Evolutionary conservation across 92 coral and sea anemone species (phyloP).

Genomic region (Paramuricea clavata): DNA sequence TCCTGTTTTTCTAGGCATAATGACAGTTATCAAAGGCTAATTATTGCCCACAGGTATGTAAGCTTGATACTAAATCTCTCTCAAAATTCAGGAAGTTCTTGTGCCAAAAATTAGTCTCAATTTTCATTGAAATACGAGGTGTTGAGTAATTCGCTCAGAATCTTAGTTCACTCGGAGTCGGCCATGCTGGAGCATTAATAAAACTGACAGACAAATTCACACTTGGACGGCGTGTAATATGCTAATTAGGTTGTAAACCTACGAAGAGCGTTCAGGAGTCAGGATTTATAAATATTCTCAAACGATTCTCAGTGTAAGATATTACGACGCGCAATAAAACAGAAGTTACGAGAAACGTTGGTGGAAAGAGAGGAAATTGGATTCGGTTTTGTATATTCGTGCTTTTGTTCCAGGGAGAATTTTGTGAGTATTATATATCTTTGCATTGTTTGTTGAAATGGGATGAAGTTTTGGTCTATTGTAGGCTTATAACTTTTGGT

Average conservation of each 20-base stretch:
- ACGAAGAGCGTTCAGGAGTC: neutral
- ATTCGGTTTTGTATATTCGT: neutral
- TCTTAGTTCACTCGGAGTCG: neutral
- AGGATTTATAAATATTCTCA: neutral
- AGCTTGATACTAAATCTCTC: neutral
- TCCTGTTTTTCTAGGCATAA: neutral
- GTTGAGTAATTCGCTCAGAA: neutral
- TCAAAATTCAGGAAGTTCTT: neutral
- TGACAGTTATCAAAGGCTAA: slow-evolving; percentile 2
- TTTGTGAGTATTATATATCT: neutral
- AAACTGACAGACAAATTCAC: neutral
- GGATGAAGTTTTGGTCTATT: neutral
- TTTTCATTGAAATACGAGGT: neutral
- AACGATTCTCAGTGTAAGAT: neutral
- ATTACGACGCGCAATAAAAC: neutral
- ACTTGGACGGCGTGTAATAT: neutral
- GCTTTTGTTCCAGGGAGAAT: neutral
- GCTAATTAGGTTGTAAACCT: neutral
- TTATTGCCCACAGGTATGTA: neutral
- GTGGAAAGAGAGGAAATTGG: neutral
- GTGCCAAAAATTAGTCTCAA: neutral
- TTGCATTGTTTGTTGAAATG: neutral
- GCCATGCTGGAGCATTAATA: neutral
- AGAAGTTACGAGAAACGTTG: neutral
- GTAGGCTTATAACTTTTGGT: too few relatives aligned